A percentile compares a stretch with the other conserved stretches of the same genome.
Evolutionary conservation across 2,797 vertebrate species (phyloP).

Genomic region (Lagodon rhomboides): DNA sequence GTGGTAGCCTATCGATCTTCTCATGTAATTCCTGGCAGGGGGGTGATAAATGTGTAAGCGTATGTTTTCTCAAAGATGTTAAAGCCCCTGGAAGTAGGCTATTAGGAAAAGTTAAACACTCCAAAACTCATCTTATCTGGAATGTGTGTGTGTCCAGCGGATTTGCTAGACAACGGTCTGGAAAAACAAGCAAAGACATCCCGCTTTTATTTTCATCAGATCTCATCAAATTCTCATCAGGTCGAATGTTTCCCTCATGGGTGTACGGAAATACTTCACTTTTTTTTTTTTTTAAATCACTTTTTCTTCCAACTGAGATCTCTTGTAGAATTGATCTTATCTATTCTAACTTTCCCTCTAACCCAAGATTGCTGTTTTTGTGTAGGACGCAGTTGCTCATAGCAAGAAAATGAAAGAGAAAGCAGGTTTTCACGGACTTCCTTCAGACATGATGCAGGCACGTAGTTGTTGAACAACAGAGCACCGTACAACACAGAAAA

Average conservation of each 20-base stretch:
- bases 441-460: constrained; percentile 12
- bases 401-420: neutral
- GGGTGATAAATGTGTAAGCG: neutral
- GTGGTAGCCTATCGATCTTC: neutral
- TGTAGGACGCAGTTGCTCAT: neutral
- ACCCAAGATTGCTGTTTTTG: neutral
- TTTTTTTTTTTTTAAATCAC: no score
- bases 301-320: neutral
- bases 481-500: neutral
- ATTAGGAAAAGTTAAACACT: no score
- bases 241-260: neutral
- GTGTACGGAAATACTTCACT: neutral
- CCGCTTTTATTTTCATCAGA: neutral
- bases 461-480: constrained; percentile 1
- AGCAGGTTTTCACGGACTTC: neutral
- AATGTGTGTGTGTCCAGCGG: neutral
- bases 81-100: neutral
- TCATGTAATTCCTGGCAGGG: constrained; percentile 1
- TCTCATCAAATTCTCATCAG: neutral
- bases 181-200: neutral
- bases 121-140: neutral
- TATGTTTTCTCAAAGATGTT: constrained; percentile 14
- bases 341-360: no score
- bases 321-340: no score
- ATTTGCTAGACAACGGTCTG: neutral